Conservation (phyloP, 2,888 invertebrate genomes). For the Sussaba pulchella region DNA sequence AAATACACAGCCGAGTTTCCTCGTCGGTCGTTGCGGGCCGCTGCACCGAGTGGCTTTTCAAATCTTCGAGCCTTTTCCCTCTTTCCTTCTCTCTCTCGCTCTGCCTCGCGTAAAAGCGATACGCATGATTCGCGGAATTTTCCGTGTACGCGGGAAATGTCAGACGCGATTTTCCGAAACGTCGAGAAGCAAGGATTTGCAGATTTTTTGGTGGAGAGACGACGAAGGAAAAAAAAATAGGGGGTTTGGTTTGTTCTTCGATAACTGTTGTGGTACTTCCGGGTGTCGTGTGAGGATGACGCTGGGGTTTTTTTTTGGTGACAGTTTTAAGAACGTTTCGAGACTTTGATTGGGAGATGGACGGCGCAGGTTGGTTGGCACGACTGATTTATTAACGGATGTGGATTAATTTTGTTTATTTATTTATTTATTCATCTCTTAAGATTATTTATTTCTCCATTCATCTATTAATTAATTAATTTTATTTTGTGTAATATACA, state of each 20-base stretch:
- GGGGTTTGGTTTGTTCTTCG: slow-evolving; percentile 15
- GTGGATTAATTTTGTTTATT: too few species aligned
- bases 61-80: slow-evolving; percentile 54
- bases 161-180: slow-evolving; percentile 52
- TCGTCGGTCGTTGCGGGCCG: slow-evolving; percentile 54
- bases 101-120: slow-evolving; percentile 60
- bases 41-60: slow-evolving; percentile 52
- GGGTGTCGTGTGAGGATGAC: neutral
- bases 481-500: too few species aligned
- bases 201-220: slow-evolving; percentile 35
- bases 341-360: neutral
- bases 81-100: too few species aligned
- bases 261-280: neutral
- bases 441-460: too few species aligned
- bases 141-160: slow-evolving; percentile 61
- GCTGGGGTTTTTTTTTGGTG: neutral
- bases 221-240: too few species aligned
- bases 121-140: slow-evolving; percentile 46
- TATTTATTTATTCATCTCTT: too few species aligned
- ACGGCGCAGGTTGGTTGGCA: too few species aligned
- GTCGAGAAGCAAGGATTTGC: neutral
- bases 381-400: too few species aligned
- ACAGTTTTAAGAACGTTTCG: too few species aligned
- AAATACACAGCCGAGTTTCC: slow-evolving; percentile 42
- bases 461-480: too few species aligned